Evolutionary conservation across 2,888 invertebrate species (phyloP).

Genomic region (Tetragonula carbonaria): DNA sequence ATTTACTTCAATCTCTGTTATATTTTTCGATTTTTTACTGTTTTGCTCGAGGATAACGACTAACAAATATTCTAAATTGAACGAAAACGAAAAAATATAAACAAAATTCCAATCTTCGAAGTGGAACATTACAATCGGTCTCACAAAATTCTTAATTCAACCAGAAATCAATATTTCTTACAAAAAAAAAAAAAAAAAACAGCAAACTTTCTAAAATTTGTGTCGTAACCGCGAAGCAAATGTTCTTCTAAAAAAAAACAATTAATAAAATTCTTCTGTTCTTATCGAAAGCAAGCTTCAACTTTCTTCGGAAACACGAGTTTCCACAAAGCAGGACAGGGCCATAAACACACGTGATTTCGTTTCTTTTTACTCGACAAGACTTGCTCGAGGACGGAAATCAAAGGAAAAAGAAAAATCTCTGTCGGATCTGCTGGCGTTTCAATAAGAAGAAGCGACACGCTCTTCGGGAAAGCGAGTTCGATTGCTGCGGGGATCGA

Average conservation of each 20-base stretch:
- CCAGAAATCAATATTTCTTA: neutral
- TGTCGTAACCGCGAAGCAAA: neutral
- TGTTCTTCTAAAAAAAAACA: neutral
- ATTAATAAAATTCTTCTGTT: neutral
- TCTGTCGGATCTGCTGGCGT: neutral
- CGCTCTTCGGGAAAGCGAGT: constrained; percentile 19
- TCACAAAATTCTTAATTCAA: too few species aligned
- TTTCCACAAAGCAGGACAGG: neutral
- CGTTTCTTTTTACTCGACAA: neutral
- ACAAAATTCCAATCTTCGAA: too few species aligned
- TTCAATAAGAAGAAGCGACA: constrained; percentile 17
- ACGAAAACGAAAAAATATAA: too few species aligned
- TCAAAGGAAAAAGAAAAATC: constrained; percentile 4
- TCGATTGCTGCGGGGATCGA: constrained; percentile 13
- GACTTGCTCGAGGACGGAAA: neutral
- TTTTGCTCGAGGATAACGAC: too few species aligned
- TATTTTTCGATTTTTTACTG: too few species aligned
- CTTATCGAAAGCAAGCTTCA: neutral
- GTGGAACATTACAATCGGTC: too few species aligned
- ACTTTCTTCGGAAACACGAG: neutral
- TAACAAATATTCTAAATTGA: too few species aligned
- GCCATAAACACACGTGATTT: neutral
- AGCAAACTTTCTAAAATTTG: neutral
- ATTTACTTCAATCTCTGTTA: too few species aligned
- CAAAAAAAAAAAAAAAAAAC: neutral